phyloP scores from a whole-genome alignment of 1,140 invertebrate genomes.

The Lordiphosa stackelbergi region DNA sequence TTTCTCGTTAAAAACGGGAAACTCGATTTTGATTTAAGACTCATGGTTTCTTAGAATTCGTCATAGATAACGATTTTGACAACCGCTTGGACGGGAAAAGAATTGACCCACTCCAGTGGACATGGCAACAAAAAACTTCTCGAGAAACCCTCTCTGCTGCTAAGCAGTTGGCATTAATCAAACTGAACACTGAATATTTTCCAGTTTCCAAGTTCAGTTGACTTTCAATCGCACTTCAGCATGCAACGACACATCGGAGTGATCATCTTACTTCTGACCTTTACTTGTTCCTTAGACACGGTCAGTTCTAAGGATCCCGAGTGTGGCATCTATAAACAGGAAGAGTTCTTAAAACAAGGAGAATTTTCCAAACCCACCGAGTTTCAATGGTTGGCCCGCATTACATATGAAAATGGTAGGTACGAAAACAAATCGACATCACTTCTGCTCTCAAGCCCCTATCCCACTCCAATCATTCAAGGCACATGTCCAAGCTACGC shows the following conservation, averaged over 20 bases:
- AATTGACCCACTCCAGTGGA: no score
- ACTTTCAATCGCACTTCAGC: conserved; percentile 19
- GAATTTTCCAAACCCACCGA: conserved; percentile 43
- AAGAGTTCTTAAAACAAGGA: conserved; percentile 18
- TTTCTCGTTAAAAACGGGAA: no score
- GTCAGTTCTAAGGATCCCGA: conserved; percentile 16
- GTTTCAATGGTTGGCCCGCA: conserved; percentile 54
- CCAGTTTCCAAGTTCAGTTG: conserved; percentile 32
- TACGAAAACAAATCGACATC: no score
- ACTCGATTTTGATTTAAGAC: no score
- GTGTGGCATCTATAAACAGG: conserved; percentile 34
- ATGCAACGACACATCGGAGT: conserved; percentile 37
- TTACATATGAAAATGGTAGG: conserved; percentile 44
- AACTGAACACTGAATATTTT: not conserved
- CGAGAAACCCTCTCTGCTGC: not conserved
- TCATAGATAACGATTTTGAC: no score
- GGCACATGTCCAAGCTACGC: conserved; percentile 29
- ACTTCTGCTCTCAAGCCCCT: no score
- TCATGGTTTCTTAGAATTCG: no score
- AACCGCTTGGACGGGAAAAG: no score
- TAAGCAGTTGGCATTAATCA: conserved; percentile 3
- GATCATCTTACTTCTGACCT: conserved; percentile 15
- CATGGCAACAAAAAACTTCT: not conserved
- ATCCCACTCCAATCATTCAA: conserved; percentile 7
- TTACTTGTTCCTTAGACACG: conserved; percentile 1